Conservation (phyloP, 2,113 vertebrate species). For the Carassius auratus region DNA sequence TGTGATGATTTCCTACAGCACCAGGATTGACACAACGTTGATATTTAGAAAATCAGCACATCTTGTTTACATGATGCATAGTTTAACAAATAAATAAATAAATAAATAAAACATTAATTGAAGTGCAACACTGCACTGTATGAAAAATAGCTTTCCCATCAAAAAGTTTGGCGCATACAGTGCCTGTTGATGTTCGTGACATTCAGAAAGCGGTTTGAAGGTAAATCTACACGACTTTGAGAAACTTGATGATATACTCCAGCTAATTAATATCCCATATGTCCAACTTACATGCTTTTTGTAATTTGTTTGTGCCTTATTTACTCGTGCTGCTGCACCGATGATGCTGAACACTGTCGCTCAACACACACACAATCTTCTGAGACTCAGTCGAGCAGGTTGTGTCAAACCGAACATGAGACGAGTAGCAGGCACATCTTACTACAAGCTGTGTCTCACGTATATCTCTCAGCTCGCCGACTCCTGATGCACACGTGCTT, state of each 20-base stretch:
- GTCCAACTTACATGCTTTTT: not conserved
- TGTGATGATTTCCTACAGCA: too few relatives aligned
- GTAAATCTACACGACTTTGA: not conserved
- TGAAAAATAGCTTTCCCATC: too few relatives aligned
- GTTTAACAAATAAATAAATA: too few relatives aligned
- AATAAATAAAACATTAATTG: too few relatives aligned
- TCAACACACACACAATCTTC: not conserved
- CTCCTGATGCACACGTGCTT: constrained; percentile 10
- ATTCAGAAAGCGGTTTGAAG: not conserved
- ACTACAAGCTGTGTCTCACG: constrained; percentile 26
- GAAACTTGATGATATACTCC: not conserved
- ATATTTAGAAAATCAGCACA: not conserved
- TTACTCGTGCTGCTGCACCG: not conserved
- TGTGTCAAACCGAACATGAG: constrained; percentile 7
- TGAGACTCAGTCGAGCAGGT: not conserved
- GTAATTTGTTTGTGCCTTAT: not conserved
- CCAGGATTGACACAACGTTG: not conserved
- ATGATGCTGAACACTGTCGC: not conserved
- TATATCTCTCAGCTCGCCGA: constrained; percentile 39
- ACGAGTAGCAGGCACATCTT: not conserved
- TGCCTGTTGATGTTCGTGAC: not conserved
- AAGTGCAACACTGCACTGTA: too few relatives aligned
- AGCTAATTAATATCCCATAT: constrained; percentile 7
- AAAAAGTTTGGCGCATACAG: not conserved
- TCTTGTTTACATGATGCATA: too few relatives aligned